A percentile compares a stretch with the other conserved stretches of the same genome.
phyloP scores from a whole-genome alignment of 2,888 invertebrate genomes.

The Xanthia icteritia region DNA sequence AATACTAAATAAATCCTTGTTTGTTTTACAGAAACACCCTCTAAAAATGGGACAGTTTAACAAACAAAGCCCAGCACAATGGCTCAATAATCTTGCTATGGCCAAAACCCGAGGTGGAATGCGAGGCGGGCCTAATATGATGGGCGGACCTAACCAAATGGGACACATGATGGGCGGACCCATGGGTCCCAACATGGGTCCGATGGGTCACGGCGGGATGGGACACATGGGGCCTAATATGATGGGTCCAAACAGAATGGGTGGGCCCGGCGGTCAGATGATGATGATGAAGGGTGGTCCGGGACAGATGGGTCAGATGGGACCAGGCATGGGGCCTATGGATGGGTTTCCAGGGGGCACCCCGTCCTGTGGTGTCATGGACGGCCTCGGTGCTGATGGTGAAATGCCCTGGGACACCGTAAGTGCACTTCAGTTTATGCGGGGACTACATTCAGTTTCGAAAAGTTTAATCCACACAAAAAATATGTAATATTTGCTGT shows the following conservation, averaged over 20 bases:
- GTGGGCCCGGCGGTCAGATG: slow-evolving; percentile 86
- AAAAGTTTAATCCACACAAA: not conserved
- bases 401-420: slow-evolving; percentile 91
- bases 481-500: not conserved
- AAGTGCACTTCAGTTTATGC: slow-evolving; percentile 68
- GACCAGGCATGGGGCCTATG: slow-evolving; percentile 87
- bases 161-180: slow-evolving; percentile 89
- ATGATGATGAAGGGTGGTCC: slow-evolving; percentile 89
- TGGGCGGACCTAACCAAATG: slow-evolving; percentile 88
- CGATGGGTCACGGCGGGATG: slow-evolving; percentile 87
- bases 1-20: not conserved
- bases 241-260: slow-evolving; percentile 88
- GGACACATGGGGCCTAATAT: slow-evolving; percentile 88
- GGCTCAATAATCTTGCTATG: slow-evolving; percentile 94
- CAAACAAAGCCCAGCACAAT: slow-evolving; percentile 95
- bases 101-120: slow-evolving; percentile 93
- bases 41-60: slow-evolving; percentile 96
- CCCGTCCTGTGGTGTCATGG: slow-evolving; percentile 91
- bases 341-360: slow-evolving; percentile 90
- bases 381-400: slow-evolving; percentile 91
- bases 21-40: slow-evolving; percentile 94
- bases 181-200: slow-evolving; percentile 87
- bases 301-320: slow-evolving; percentile 87
- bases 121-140: slow-evolving; percentile 89
- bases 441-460: not conserved